Conservation (phyloP, 2,888 invertebrate species). For the Lasioglossum zephyrum region DNA sequence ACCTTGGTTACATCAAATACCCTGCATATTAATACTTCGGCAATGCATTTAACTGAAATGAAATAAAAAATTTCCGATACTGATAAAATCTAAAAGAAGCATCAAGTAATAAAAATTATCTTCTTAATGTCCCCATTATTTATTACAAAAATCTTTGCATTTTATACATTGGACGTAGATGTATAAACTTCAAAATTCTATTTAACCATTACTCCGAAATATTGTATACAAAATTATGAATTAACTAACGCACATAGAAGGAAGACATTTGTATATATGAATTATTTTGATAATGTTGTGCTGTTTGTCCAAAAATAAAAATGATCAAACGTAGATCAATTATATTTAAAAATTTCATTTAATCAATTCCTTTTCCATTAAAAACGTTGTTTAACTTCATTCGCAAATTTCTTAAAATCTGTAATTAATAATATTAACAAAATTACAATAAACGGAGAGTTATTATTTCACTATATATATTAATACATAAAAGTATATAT, state of each 20-base stretch:
- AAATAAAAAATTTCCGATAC: neutral
- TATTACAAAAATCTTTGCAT: constrained; percentile 49
- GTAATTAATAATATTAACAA: neutral
- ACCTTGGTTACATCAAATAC: neutral
- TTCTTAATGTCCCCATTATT: constrained; percentile 23
- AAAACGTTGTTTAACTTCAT: neutral
- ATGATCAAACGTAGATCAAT: neutral
- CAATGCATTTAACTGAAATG: neutral
- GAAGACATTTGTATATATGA: constrained; percentile 51
- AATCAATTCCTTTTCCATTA: neutral
- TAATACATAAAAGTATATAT: constrained; percentile 4
- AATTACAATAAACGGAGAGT: neutral
- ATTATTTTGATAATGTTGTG: constrained; percentile 46
- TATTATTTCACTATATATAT: constrained; percentile 11
- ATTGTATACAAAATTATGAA: constrained; percentile 59
- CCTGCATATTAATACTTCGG: neutral
- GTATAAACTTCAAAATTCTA: constrained; percentile 42
- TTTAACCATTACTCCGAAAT: constrained; percentile 27
- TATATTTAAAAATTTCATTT: constrained; percentile 2
- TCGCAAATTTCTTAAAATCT: neutral
- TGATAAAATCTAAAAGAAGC: neutral
- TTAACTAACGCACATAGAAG: constrained; percentile 31
- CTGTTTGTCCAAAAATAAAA: constrained; percentile 28
- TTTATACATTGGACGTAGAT: constrained; percentile 30
- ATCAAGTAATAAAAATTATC: neutral